Evolutionary conservation across 2,888 invertebrate genomes (phyloP), one percentile per base, ranked within the genome.

Genomic region (Stomorhina lunata): DNA sequence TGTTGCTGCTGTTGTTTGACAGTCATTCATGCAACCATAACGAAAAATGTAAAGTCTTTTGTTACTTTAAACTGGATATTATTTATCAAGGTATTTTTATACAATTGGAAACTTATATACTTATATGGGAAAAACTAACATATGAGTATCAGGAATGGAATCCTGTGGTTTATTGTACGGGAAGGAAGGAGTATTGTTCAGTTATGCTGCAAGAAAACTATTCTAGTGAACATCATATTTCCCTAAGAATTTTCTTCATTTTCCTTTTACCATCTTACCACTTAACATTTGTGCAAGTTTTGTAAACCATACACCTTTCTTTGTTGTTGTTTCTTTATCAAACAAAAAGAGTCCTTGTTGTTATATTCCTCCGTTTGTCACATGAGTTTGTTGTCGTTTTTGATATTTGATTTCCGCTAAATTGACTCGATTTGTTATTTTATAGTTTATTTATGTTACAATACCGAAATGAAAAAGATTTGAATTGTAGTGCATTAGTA

Each of bases 391-490:
- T 71, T 65, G 78, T 61, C 59, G 68, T 50, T 72, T 77, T 79
- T 61, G 80, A 61, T 76, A 82, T 85, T 84, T 85, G 86, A 86
- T 86, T 86, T 86, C 85, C 86, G 84, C 85, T 86, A 86, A 86
- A 86, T 86, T 86, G 85, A 85, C 84, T 86, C 84, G 86, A 86
- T 85, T 85, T 85, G 85, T 85, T 85, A 86, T 86, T 85, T 85
- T 85, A 86, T 86, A 84, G 85, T 86, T 85, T 85, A 83, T 83
- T 83, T 84, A 77, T 84, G 83, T 79, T 76, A 66, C 65, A 66
- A 32, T 48, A 57, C 17, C 50, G 45, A 75, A 22, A 10, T 55
- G 27, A 34, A 55, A 53, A 55, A 75, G 27, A 17, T 68, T 68
- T 34, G 43, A 69, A 59, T 76, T 66, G 69, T 29, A 53, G 53